Percentiles rank a stretch among this genome's conserved stretches.
These are phyloP conservation scores for Drosophila conformis DNA, from an alignment of 2,888 invertebrate genomes.

Conservation along the genomic window DNA sequence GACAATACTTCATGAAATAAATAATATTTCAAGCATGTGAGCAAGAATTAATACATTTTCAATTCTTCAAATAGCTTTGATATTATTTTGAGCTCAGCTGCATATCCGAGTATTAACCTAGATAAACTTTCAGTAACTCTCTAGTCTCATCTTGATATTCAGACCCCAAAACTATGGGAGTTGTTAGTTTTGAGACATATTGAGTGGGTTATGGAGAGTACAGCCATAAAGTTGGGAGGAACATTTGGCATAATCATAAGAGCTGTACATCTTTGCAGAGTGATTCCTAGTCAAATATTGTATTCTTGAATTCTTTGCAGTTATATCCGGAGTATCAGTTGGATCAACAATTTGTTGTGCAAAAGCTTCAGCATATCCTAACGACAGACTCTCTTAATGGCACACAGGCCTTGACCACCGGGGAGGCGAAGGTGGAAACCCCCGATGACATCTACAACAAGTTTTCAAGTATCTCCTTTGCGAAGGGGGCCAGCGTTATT, in stretches of 20 bases:
- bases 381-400: slow-evolving; percentile 86
- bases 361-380: slow-evolving; percentile 89
- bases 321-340: slow-evolving; percentile 88
- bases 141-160: not conserved
- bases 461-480: slow-evolving; percentile 88
- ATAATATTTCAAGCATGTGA: not conserved
- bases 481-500: slow-evolving; percentile 88
- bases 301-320: slow-evolving; percentile 83
- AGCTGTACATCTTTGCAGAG: not conserved
- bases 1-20: not conserved
- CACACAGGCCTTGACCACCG: slow-evolving; percentile 87
- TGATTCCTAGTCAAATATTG: not conserved
- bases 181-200: not conserved
- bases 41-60: not conserved
- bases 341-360: slow-evolving; percentile 89
- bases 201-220: not conserved
- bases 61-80: not conserved
- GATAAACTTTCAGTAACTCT: not conserved
- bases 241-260: not conserved
- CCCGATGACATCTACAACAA: slow-evolving; percentile 87
- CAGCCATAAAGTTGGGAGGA: not conserved
- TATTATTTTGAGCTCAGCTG: not conserved
- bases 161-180: not conserved
- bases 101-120: not conserved
- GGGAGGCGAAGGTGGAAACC: slow-evolving; percentile 85